These are phyloP conservation scores for Elysia chlorotica DNA, from an alignment of 1,140 invertebrate species.

Conservation along the genomic window DNA sequence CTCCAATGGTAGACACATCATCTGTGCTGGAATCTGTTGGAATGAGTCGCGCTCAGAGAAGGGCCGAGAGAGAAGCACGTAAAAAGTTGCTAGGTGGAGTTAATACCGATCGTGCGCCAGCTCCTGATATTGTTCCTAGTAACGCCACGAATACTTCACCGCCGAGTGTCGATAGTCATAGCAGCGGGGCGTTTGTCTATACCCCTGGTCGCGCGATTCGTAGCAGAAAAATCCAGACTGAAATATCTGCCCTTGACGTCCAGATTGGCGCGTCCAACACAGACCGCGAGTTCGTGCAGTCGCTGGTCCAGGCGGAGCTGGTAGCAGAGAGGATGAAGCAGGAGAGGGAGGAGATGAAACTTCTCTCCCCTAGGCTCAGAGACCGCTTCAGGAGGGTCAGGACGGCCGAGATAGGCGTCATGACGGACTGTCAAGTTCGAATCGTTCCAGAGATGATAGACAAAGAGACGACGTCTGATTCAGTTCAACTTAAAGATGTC, in stretches of 20 bases:
- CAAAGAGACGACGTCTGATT: constrained; percentile 18
- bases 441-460: constrained; percentile 11
- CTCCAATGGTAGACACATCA: constrained; percentile 10
- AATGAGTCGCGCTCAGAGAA: neutral
- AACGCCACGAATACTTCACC: neutral
- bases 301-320: neutral
- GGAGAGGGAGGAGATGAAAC: neutral
- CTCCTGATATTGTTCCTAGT: constrained; percentile 21
- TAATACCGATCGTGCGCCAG: neutral
- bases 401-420: neutral
- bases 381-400: neutral
- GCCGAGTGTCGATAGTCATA: too few species aligned
- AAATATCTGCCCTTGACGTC: constrained; percentile 33
- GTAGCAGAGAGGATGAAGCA: neutral
- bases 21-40: neutral
- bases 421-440: neutral
- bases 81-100: neutral
- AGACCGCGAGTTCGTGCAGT: neutral
- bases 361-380: neutral
- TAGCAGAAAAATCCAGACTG: constrained; percentile 48
- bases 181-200: too few species aligned
- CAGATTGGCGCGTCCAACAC: neutral
- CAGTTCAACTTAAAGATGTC: neutral
- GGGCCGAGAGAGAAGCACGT: too few species aligned
- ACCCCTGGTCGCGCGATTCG: constrained; percentile 33